phyloP scores from a whole-genome alignment of 2,797 vertebrate genomes.

The Cossypha heuglini region DNA sequence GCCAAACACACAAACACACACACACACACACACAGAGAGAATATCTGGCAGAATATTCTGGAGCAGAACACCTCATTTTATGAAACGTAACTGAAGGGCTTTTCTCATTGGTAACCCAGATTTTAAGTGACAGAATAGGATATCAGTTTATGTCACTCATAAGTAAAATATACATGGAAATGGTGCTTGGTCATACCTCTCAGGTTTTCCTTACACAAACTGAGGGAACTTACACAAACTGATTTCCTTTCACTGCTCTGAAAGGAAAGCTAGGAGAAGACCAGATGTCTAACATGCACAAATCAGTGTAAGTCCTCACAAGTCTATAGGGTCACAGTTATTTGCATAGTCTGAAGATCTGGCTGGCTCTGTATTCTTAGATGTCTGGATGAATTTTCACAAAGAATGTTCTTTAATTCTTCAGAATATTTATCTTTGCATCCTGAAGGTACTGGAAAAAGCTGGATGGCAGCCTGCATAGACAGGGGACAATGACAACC shows the following conservation, averaged over 20 bases:
- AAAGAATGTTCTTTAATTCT: background rate
- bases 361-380: background rate
- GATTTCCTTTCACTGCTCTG: background rate
- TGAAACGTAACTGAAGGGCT: background rate
- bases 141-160: background rate
- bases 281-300: background rate
- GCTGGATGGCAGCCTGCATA: background rate
- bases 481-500: background rate
- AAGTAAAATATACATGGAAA: background rate
- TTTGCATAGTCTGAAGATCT: background rate
- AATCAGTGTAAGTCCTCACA: background rate
- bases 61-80: background rate
- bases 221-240: background rate
- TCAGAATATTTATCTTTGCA: background rate
- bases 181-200: background rate
- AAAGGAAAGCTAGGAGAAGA: background rate
- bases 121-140: background rate
- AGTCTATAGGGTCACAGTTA: background rate
- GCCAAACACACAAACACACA: background rate
- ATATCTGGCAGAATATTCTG: background rate
- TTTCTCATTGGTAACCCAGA: background rate
- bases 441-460: background rate
- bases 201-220: background rate
- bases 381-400: background rate
- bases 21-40: background rate